These are phyloP conservation scores for Brachionus koreanus DNA, from an alignment of 1,140 invertebrate species.

Conservation along the genomic window DNA sequence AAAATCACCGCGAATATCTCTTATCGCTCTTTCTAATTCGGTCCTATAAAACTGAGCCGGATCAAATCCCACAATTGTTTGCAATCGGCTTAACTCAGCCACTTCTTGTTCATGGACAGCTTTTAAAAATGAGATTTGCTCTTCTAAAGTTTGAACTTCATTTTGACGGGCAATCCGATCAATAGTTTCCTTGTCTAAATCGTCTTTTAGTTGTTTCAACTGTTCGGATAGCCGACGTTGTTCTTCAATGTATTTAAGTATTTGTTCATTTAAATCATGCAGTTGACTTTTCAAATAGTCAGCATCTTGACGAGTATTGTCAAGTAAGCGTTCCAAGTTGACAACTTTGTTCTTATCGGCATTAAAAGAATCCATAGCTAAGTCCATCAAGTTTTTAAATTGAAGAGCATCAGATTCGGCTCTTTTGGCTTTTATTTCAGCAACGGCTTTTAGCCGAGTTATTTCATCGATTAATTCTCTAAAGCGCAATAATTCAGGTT, in stretches of 20 bases:
- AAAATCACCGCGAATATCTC: constrained; percentile 40
- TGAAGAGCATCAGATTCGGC: constrained; percentile 39
- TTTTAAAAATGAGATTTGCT: constrained; percentile 40
- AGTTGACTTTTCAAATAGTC: not conserved
- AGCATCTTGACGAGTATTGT: not conserved
- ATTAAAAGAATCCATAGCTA: constrained; percentile 41
- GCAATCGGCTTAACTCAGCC: not conserved
- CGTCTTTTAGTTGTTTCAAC: constrained; percentile 35
- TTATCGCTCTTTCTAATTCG: constrained; percentile 29
- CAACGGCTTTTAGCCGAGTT: constrained; percentile 51
- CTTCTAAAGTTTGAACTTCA: constrained; percentile 44
- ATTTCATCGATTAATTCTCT: constrained; percentile 54
- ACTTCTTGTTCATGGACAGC: constrained; percentile 44
- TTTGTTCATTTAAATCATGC: constrained; percentile 24
- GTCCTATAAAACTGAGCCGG: constrained; percentile 37
- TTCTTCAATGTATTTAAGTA: constrained; percentile 20
- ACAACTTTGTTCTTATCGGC: constrained; percentile 21
- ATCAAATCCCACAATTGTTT: constrained; percentile 41
- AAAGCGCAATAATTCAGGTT: constrained; percentile 57
- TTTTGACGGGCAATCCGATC: constrained; percentile 38
- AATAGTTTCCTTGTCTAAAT: constrained; percentile 36
- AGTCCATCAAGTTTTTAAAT: constrained; percentile 43
- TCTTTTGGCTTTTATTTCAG: constrained; percentile 41
- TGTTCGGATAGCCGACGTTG: constrained; percentile 28
- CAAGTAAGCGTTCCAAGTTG: not conserved